These are phyloP conservation scores for Irena cyanogastra DNA, from an alignment of 2,113 vertebrate genomes.

Conservation along the genomic window DNA sequence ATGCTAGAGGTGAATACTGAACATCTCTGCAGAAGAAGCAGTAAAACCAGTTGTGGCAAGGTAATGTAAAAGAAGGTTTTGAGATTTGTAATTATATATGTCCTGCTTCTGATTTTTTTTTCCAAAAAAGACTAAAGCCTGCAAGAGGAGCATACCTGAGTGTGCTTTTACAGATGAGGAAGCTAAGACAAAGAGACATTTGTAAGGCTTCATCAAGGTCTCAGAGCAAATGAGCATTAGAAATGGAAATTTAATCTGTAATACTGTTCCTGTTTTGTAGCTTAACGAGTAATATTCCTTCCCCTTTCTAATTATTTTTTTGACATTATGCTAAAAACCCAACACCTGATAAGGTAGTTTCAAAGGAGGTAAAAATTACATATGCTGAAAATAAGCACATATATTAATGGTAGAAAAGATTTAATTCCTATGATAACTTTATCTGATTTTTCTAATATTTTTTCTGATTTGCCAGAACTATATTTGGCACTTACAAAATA, in stretches of 20 bases:
- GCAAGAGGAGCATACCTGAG: background rate
- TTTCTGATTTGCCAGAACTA: background rate
- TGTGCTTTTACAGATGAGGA: background rate
- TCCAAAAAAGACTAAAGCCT: background rate
- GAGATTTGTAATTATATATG: background rate
- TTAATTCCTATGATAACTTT: background rate
- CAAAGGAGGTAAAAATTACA: background rate
- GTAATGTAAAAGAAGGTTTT: background rate
- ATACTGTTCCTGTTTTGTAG: background rate
- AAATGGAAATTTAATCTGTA: background rate
- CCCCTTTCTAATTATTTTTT: background rate
- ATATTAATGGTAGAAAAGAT: background rate
- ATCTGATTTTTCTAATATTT: background rate
- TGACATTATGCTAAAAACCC: background rate
- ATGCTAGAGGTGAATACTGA: background rate
- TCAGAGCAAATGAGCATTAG: background rate
- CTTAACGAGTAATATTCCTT: background rate
- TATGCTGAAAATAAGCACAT: background rate
- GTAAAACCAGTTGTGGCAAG: conserved; percentile 11
- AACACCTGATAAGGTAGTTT: background rate
- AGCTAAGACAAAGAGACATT: background rate
- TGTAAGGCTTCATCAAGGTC: background rate
- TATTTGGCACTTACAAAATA: background rate
- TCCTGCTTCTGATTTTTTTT: background rate
- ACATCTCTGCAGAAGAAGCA: background rate